Base-by-base conservation (phyloP, 2,113 vertebrate genomes). In the Melanerpes formicivorus region DNA sequence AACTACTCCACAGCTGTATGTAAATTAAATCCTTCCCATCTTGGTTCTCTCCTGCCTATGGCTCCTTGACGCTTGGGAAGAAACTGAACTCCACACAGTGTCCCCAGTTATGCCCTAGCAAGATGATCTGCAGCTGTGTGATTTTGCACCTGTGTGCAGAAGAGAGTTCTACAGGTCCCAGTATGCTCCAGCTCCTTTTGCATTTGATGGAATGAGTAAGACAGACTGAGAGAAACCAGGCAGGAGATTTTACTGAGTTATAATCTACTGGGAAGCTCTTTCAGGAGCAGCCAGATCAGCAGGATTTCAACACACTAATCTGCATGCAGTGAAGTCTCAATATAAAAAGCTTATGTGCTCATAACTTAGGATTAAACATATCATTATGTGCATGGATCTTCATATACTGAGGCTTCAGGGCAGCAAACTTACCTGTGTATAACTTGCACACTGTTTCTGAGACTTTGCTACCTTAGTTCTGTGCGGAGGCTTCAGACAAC, bases 321-420 rank as follows among this genome's bases (percentile, higher is more conserved):
- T 89, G 18, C 60, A 73, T 90, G 25, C 76, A 79, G 10, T 73
- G 32, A 67, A 80, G 11, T 34, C 27, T 81, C 44, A 67, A 64
- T 67, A 79, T 70, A 63, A 72, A 90, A 87, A 87, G 6, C 18
- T 62, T 81, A 37, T 81, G 29, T 84, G 32, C 79, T 90, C 78
- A 64, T 87, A 87, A 91, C 62, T 89, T 92, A 72, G 84, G 40
- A 72, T 55, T 89, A 87, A 91, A 79, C 10, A 27, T 58, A 64
- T 62, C 4, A 48, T 84, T 84, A 87, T 73, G 8, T 69, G 22
- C 63, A 91, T 93, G 93, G 79, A 80, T 82, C 32, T 72, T 87
- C 79, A 94, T 37, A 66, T 32, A 60, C 18, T 55, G 55, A 80
- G 50, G 75, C 63, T 87, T 89, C 30, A 44, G 54, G 27, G 44